Conservation (phyloP, 2,888 invertebrate species). For the Aphelenchoides bicaudatus region DNA sequence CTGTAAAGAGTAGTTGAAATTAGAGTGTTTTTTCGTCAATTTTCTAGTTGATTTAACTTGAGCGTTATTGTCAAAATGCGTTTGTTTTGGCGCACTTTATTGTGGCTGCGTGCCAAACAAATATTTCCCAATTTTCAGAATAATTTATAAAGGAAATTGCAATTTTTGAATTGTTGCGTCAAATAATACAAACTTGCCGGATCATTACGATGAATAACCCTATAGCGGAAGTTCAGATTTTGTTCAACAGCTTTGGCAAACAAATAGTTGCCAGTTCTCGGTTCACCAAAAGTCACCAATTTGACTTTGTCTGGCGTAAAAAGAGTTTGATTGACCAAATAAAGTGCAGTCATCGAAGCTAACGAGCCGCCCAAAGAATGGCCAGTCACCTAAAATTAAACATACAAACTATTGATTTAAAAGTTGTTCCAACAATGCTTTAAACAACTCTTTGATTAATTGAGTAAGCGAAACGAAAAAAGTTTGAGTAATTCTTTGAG, state of each 20-base stretch:
- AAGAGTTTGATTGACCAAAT: constrained; percentile 49
- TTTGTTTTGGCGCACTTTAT: background rate
- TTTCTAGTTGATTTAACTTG: too few relatives aligned
- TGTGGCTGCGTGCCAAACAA: too few relatives aligned
- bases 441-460: too few relatives aligned
- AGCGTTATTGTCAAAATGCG: too few relatives aligned
- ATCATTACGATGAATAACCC: constrained; percentile 56
- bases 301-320: constrained; percentile 46
- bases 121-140: too few relatives aligned
- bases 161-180: too few relatives aligned
- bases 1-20: constrained; percentile 26
- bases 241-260: constrained; percentile 57
- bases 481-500: too few relatives aligned
- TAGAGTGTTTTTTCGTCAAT: background rate
- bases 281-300: constrained; percentile 58
- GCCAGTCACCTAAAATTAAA: constrained; percentile 56
- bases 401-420: too few relatives aligned
- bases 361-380: constrained; percentile 57
- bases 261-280: constrained; percentile 58
- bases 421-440: too few relatives aligned
- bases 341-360: constrained; percentile 58
- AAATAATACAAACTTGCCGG: constrained; percentile 36
- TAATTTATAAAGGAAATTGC: too few relatives aligned
- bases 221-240: constrained; percentile 52
- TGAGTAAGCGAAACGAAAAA: too few relatives aligned